Percentiles rank a stretch among this genome's conserved stretches.
These are phyloP conservation scores for Drosophila subpulchrella DNA, from an alignment of 1,140 invertebrate species.

Conservation along the genomic window DNA sequence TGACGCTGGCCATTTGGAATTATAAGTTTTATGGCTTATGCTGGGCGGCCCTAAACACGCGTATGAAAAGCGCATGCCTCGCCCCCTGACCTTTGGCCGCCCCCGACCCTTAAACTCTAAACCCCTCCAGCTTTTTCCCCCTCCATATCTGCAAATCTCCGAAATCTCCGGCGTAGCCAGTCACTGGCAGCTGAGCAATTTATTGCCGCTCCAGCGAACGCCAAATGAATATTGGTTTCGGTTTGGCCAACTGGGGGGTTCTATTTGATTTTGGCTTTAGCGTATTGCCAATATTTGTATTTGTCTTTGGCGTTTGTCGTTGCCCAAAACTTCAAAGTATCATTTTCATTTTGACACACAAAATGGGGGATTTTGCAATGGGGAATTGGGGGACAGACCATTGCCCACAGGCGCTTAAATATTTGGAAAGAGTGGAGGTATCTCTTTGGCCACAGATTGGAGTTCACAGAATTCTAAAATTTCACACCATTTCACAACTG, in stretches of 20 bases:
- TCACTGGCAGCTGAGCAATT: slow-evolving; percentile 62
- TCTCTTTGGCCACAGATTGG: slow-evolving; percentile 17
- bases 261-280: slow-evolving; percentile 79
- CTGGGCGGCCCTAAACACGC: slow-evolving; percentile 54
- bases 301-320: slow-evolving; percentile 66
- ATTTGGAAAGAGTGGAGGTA: slow-evolving; percentile 9
- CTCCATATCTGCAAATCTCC: slow-evolving; percentile 13
- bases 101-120: background rate
- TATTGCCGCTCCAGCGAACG: slow-evolving; percentile 71
- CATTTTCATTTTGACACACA: slow-evolving; percentile 62
- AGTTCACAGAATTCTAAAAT: slow-evolving; percentile 24
- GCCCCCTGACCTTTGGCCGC: slow-evolving; percentile 9
- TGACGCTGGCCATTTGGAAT: slow-evolving; percentile 38
- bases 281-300: slow-evolving; percentile 80
- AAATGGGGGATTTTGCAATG: slow-evolving; percentile 4
- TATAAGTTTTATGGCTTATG: slow-evolving; percentile 75
- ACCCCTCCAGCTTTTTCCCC: slow-evolving; percentile 2
- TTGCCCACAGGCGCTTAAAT: slow-evolving; percentile 28
- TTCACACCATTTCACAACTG: slow-evolving; percentile 55
- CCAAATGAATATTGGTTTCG: slow-evolving; percentile 76
- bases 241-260: slow-evolving; percentile 49
- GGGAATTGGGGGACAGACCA: slow-evolving; percentile 2
- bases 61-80: slow-evolving; percentile 37
- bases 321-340: slow-evolving; percentile 66
- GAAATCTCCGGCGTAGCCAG: slow-evolving; percentile 38